Evolutionary conservation across 2,888 invertebrate species (phyloP).

Genomic region (Trisateles emortualis): DNA sequence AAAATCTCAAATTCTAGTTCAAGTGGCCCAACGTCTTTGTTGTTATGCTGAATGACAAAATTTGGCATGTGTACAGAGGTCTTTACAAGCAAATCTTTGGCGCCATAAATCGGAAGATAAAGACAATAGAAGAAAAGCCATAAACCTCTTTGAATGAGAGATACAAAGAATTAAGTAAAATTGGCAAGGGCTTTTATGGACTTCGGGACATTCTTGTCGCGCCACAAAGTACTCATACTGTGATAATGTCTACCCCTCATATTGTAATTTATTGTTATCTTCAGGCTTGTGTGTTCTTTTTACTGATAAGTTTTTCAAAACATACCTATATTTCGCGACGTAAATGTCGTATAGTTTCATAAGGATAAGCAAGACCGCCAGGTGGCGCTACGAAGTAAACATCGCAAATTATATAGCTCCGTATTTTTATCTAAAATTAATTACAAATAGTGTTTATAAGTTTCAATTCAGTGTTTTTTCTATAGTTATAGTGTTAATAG

Average conservation of each 20-base stretch:
- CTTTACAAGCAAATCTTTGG: constrained; percentile 21
- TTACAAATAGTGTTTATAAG: too few relatives aligned
- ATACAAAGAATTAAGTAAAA: constrained; percentile 22
- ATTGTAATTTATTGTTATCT: constrained; percentile 11
- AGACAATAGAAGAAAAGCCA: constrained; percentile 39
- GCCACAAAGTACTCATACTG: constrained; percentile 9
- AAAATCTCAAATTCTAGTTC: too few relatives aligned
- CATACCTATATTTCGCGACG: not conserved
- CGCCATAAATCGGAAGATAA: constrained; percentile 28
- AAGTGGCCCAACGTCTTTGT: not conserved
- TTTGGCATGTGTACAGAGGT: not conserved
- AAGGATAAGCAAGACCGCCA: constrained; percentile 5
- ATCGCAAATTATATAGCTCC: too few relatives aligned
- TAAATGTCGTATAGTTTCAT: constrained; percentile 4
- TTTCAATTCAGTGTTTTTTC: too few relatives aligned
- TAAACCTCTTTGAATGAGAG: constrained; percentile 33
- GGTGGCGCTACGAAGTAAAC: too few relatives aligned
- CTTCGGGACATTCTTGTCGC: constrained; percentile 16
- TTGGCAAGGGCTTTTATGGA: constrained; percentile 30
- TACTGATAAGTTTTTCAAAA: not conserved
- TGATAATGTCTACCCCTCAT: constrained; percentile 4
- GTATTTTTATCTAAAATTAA: too few relatives aligned
- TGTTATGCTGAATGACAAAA: not conserved
- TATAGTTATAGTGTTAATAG: too few relatives aligned
- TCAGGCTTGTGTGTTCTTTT: not conserved